phyloP scores from a whole-genome alignment of 2,888 invertebrate genomes.

The Ophion ventricosus region DNA sequence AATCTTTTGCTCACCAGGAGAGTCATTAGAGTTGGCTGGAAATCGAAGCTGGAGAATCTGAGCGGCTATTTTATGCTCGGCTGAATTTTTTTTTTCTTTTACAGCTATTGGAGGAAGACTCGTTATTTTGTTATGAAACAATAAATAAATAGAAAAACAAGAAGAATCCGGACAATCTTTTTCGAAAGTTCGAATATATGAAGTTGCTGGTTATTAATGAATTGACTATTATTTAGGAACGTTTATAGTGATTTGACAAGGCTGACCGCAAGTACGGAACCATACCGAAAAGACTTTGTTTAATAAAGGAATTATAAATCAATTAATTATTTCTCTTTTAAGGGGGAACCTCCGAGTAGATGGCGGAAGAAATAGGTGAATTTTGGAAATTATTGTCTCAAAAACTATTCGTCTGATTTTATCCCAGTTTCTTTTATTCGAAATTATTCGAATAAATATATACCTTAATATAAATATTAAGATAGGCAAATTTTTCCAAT shows the following conservation, averaged over 20 bases:
- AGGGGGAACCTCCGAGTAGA: too few relatives aligned
- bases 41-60: conserved; percentile 1
- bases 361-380: too few relatives aligned
- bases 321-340: too few relatives aligned
- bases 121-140: background rate
- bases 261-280: too few relatives aligned
- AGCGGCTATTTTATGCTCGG: background rate
- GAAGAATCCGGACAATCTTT: background rate
- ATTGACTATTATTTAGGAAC: background rate
- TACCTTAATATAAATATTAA: too few relatives aligned
- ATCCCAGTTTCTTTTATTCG: too few relatives aligned
- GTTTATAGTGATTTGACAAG: background rate
- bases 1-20: conserved; percentile 11
- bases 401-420: too few relatives aligned
- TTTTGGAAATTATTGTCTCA: too few relatives aligned
- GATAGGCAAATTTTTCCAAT: too few relatives aligned
- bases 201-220: background rate
- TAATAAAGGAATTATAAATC: background rate
- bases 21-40: conserved; percentile 8
- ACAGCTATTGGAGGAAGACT: background rate
- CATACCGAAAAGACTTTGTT: too few relatives aligned
- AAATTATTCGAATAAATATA: too few relatives aligned
- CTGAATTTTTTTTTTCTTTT: background rate
- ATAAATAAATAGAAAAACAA: background rate
- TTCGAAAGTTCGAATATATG: background rate